phyloP scores from a whole-genome alignment of 2,888 invertebrate species.

The Lycophotia porphyrea region DNA sequence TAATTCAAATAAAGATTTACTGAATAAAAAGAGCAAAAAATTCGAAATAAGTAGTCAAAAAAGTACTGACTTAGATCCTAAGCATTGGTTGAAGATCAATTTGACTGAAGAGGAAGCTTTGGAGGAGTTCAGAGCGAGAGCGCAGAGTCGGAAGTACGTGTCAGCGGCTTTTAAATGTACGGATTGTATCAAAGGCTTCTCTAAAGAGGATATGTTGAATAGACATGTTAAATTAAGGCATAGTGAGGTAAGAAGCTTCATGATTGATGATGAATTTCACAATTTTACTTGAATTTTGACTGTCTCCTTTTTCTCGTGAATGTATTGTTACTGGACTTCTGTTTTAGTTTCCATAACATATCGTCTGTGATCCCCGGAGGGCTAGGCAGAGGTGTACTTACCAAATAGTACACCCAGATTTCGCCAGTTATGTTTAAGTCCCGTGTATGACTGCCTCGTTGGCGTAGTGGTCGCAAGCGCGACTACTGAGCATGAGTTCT shows the following conservation, averaged over 20 bases:
- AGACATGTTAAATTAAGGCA: conserved; percentile 79
- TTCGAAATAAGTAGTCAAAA: conserved; percentile 2
- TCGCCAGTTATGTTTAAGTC: no score
- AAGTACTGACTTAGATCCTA: conserved; percentile 65
- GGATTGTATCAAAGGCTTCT: conserved; percentile 81
- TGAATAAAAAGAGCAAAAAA: neutral
- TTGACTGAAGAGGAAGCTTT: conserved; percentile 81
- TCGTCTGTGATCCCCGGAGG: neutral
- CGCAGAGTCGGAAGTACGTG: conserved; percentile 75
- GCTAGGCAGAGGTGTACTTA: neutral
- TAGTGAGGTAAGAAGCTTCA: conserved; percentile 68
- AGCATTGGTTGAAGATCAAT: conserved; percentile 78
- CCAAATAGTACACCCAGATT: no score
- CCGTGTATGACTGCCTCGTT: neutral
- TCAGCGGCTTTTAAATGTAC: conserved; percentile 77
- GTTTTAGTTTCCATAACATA: neutral
- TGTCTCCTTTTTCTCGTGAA: neutral
- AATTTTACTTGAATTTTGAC: conserved; percentile 1
- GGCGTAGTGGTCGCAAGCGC: neutral
- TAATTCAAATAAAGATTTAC: neutral
- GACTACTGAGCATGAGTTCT: neutral
- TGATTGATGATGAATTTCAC: no score
- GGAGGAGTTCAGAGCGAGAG: conserved; percentile 75
- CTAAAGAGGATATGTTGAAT: conserved; percentile 79
- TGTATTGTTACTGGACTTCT: neutral